Evolutionary conservation across 2,113 vertebrate species (phyloP).

Genomic region (Prinia subflava): DNA sequence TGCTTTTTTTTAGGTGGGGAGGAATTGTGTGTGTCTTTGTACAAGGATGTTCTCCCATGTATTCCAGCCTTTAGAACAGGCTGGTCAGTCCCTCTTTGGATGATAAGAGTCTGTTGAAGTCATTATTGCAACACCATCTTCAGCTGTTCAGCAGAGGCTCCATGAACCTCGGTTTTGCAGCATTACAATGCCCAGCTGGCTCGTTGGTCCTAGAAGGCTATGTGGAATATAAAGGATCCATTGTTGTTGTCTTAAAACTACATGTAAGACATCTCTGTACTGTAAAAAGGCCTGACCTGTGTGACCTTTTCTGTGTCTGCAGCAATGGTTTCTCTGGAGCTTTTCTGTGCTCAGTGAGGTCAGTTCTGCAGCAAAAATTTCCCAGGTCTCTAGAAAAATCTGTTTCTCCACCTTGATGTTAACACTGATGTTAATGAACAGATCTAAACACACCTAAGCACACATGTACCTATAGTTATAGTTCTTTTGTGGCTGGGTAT

Average conservation of each 20-base stretch:
- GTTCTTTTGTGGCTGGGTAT: not conserved
- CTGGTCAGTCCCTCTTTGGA: not conserved
- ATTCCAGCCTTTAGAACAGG: not conserved
- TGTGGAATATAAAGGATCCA: not conserved
- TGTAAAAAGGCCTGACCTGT: not conserved
- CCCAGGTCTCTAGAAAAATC: not conserved
- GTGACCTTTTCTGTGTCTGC: not conserved
- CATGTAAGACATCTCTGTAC: not conserved
- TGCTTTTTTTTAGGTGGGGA: not conserved
- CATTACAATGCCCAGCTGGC: not conserved
- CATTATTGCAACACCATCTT: not conserved
- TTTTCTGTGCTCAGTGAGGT: not conserved
- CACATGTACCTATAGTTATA: not conserved
- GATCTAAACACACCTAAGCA: not conserved
- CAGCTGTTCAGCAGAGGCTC: not conserved
- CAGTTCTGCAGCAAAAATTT: not conserved
- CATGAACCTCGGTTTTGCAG: not conserved
- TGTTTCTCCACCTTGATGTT: not conserved
- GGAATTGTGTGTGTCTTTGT: not conserved
- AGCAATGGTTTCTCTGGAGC: not conserved
- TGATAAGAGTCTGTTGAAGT: not conserved
- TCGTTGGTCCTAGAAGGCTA: fast-evolving
- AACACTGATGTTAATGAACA: not conserved
- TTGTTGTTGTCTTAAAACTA: not conserved
- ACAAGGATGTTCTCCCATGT: not conserved